These are phyloP conservation scores for Pteruthius melanotis DNA, from an alignment of 2,113 vertebrate genomes.

Conservation along the genomic window DNA sequence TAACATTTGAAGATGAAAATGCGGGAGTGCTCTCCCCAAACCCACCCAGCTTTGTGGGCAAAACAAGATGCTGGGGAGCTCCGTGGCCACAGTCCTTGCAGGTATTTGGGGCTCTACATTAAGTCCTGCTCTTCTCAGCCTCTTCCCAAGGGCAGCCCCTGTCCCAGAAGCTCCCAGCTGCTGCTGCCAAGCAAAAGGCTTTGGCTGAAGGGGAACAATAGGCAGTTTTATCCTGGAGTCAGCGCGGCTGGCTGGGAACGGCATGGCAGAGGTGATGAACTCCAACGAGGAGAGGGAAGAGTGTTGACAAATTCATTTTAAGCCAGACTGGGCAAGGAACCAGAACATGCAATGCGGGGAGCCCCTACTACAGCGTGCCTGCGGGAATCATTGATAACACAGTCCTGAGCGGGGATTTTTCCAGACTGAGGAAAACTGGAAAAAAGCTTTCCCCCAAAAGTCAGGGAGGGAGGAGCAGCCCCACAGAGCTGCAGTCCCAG, in stretches of 20 bases:
- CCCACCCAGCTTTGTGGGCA: neutral
- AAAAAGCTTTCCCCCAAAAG: neutral
- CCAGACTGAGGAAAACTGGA: neutral
- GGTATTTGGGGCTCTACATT: neutral
- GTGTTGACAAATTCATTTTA: constrained; percentile 62
- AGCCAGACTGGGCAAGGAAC: constrained; percentile 48
- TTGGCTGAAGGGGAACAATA: constrained; percentile 39
- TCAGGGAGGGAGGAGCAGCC: neutral
- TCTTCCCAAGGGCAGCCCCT: neutral
- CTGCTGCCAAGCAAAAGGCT: constrained; percentile 22
- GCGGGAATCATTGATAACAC: constrained; percentile 28
- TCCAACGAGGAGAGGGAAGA: constrained; percentile 51
- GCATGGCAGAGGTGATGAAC: constrained; percentile 60
- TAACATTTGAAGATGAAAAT: neutral
- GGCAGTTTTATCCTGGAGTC: constrained; percentile 51
- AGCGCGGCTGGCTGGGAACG: constrained; percentile 16
- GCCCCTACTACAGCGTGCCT: constrained; percentile 29
- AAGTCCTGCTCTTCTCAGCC: neutral
- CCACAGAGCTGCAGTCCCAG: neutral
- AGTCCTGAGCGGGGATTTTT: neutral
- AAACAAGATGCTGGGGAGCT: accelerated
- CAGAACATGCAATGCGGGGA: neutral
- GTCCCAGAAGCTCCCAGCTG: constrained; percentile 25
- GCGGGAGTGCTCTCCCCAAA: neutral
- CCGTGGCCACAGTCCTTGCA: accelerated